Conservation (phyloP, 2,888 invertebrate species). For the Phanerotoma sp. region DNA sequence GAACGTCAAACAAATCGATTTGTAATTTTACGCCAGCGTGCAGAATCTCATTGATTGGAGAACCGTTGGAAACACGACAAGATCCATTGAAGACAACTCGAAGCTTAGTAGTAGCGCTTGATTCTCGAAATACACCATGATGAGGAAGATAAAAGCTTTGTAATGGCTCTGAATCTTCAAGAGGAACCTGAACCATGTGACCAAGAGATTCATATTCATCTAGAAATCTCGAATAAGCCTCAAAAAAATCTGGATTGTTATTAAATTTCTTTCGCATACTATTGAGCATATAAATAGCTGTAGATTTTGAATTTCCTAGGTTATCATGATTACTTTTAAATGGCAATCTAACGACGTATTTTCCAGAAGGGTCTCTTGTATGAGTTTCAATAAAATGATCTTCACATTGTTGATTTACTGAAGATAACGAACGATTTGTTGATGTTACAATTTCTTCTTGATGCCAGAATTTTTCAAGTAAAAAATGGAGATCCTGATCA, state of each 20-base stretch:
- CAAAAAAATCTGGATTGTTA: background rate
- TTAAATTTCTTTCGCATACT: background rate
- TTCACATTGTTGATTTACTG: slow-evolving; percentile 1
- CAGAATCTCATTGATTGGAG: background rate
- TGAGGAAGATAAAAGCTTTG: background rate
- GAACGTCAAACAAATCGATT: background rate
- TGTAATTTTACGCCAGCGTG: background rate
- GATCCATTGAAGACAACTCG: slow-evolving; percentile 8
- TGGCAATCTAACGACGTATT: slow-evolving; percentile 2
- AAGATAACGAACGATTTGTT: background rate
- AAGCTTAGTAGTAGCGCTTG: background rate
- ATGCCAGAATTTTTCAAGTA: slow-evolving; percentile 6
- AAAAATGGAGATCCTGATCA: background rate
- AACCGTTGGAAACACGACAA: background rate
- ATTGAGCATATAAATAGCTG: background rate
- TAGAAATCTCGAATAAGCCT: background rate
- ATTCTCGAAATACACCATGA: background rate
- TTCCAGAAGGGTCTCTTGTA: background rate
- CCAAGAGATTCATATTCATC: background rate
- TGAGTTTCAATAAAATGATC: background rate
- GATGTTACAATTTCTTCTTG: slow-evolving; percentile 5
- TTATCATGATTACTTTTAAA: background rate
- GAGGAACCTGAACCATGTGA: background rate
- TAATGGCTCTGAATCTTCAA: background rate
- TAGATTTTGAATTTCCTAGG: background rate